Percentiles rank a stretch among this genome's conserved stretches.
These are phyloP conservation scores for Pogoniulus pusillus DNA, from an alignment of 2,797 vertebrate genomes.

Conservation along the genomic window DNA sequence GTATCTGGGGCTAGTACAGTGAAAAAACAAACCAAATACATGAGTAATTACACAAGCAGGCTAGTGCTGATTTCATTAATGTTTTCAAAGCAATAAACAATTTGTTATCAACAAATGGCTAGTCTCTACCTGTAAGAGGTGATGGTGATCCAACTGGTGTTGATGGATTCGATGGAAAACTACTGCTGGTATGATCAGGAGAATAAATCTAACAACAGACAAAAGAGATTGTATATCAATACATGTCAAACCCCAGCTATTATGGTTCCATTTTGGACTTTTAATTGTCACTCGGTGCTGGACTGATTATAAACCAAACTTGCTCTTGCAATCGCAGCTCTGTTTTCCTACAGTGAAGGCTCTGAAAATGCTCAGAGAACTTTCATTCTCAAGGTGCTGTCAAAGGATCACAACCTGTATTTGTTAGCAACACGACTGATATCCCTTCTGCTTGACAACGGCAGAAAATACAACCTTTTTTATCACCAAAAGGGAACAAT, in stretches of 20 bases:
- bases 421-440: slow-evolving; percentile 41
- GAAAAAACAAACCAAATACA: background rate
- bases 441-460: background rate
- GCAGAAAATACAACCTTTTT: background rate
- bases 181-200: slow-evolving; percentile 98
- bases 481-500: background rate
- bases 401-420: slow-evolving; percentile 46
- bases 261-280: slow-evolving; percentile 66
- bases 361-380: slow-evolving; percentile 63
- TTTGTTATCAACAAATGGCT: background rate
- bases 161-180: slow-evolving; percentile 98
- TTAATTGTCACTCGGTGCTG: slow-evolving; percentile 55
- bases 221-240: slow-evolving; percentile 30
- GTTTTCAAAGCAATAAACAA: background rate
- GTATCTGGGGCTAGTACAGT: background rate
- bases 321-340: slow-evolving; percentile 65
- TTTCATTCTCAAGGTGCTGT: slow-evolving; percentile 61
- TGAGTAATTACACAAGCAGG: background rate
- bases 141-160: slow-evolving; percentile 97
- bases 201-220: slow-evolving; percentile 92
- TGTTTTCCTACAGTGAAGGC: slow-evolving; percentile 58
- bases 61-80: background rate
- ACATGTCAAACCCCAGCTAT: slow-evolving; percentile 18
- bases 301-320: slow-evolving; percentile 45
- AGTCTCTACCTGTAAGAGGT: slow-evolving; percentile 88